Evolutionary conservation across 2,888 invertebrate species (phyloP).

Genomic region (Pseudoips prasinana): DNA sequence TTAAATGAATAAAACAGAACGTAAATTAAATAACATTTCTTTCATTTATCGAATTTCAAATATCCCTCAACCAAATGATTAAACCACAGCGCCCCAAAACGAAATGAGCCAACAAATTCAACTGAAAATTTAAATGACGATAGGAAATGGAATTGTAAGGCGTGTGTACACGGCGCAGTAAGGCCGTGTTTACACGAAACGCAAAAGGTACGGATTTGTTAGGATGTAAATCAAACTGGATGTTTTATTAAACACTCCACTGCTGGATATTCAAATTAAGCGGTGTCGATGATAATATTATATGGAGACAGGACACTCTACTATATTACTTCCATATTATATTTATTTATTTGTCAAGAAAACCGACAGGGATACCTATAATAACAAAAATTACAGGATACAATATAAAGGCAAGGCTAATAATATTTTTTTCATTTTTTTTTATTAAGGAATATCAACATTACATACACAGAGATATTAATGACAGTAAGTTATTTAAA

Average conservation of each 20-base stretch:
- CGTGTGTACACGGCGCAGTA: conserved; percentile 47
- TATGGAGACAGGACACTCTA: conserved; percentile 40
- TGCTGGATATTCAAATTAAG: conserved; percentile 80
- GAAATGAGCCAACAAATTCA: conserved; percentile 42
- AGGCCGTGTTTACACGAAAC: conserved; percentile 72
- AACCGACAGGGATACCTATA: no score
- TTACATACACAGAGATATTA: no score
- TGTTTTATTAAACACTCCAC: conserved; percentile 80
- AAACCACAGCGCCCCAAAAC: conserved; percentile 17
- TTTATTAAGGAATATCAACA: no score
- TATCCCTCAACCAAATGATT: conserved; percentile 5
- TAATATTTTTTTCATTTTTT: no score
- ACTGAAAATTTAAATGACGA: conserved; percentile 52
- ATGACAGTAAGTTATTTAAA: no score
- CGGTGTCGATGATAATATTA: conserved; percentile 50
- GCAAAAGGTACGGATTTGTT: conserved; percentile 76
- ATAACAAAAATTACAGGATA: no score
- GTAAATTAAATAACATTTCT: no score
- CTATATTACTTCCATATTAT: not conserved
- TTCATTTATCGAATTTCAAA: not conserved
- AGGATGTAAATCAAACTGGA: conserved; percentile 78
- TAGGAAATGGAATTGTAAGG: conserved; percentile 38
- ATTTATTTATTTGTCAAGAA: not conserved
- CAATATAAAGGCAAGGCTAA: no score
- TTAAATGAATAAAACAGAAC: no score